A percentile compares a stretch with the other conserved stretches of the same genome.
phyloP scores from a whole-genome alignment of 2,888 invertebrate species.

The Drosophila dives region DNA sequence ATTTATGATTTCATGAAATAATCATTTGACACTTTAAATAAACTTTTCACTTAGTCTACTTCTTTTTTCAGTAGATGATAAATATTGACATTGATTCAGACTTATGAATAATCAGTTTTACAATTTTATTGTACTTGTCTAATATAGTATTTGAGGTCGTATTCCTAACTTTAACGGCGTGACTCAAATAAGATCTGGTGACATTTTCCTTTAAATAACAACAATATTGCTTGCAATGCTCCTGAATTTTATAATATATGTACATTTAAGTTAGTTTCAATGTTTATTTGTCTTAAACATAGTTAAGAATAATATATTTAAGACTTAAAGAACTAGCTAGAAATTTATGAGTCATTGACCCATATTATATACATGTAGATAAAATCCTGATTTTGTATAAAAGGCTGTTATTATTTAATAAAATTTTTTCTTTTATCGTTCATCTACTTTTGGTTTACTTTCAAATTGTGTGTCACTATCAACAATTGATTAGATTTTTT shows the following conservation, averaged over 20 bases:
- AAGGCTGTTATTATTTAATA: neutral
- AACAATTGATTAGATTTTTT: neutral
- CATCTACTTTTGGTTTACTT: neutral
- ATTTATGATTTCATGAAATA: slow-evolving; percentile 1
- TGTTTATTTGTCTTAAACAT: too few species aligned
- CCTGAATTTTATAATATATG: too few species aligned
- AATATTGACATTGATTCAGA: too few species aligned
- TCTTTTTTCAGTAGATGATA: neutral
- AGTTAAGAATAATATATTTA: neutral
- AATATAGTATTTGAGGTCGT: neutral
- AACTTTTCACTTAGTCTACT: slow-evolving; percentile 1
- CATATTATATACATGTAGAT: neutral
- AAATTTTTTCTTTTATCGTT: neutral
- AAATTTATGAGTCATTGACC: neutral
- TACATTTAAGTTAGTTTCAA: too few species aligned
- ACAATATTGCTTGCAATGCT: neutral
- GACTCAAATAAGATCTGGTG: neutral
- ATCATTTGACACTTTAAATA: slow-evolving; percentile 12
- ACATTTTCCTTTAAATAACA: neutral
- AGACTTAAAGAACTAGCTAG: neutral
- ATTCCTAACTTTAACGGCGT: too few species aligned
- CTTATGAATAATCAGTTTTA: slow-evolving; percentile 1
- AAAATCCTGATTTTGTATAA: neutral
- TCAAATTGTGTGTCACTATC: neutral
- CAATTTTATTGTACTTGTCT: neutral